Percentiles rank a stretch among this genome's conserved stretches.
Conservation (phyloP, 2,797 vertebrate genomes). For the Pseudomugil tenellus region DNA sequence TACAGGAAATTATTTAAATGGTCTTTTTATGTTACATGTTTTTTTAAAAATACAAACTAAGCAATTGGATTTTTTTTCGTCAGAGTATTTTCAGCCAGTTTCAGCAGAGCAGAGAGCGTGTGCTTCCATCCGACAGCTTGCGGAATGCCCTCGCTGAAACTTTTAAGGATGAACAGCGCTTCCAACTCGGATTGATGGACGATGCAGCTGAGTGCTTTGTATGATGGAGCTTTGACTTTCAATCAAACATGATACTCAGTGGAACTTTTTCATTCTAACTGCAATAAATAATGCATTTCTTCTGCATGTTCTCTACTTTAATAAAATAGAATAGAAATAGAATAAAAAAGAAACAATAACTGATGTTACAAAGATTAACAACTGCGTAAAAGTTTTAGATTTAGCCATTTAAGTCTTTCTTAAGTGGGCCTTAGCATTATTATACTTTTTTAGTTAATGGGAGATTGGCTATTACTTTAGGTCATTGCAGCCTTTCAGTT, state of each 20-base stretch:
- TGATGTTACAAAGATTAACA: not conserved
- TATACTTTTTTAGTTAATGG: not conserved
- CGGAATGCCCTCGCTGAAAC: conserved; percentile 94
- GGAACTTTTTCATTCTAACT: conserved; percentile 11
- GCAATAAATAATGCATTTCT: conserved; percentile 1
- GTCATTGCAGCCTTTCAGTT: not conserved
- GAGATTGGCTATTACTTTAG: not conserved
- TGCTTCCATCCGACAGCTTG: conserved; percentile 94
- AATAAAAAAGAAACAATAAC: conserved; percentile 9
- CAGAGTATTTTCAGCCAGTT: conserved; percentile 97
- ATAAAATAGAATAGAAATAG: conserved; percentile 17
- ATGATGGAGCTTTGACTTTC: conserved; percentile 50
- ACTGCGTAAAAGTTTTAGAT: not conserved
- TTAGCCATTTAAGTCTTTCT: not conserved
- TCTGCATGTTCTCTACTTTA: conserved; percentile 8
- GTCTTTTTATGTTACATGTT: too few species aligned
- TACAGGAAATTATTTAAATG: too few species aligned
- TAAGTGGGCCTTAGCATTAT: not conserved
- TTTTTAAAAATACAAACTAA: not conserved
- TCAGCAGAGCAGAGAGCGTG: conserved; percentile 94
- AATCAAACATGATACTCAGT: conserved; percentile 23
- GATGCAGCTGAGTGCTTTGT: conserved; percentile 99
- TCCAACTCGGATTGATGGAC: conserved; percentile 98
- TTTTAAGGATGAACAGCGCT: conserved; percentile 96
- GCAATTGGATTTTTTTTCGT: conserved; percentile 7